Conservation (phyloP, 2,888 invertebrate genomes). For the Drosophila maculinotata region DNA sequence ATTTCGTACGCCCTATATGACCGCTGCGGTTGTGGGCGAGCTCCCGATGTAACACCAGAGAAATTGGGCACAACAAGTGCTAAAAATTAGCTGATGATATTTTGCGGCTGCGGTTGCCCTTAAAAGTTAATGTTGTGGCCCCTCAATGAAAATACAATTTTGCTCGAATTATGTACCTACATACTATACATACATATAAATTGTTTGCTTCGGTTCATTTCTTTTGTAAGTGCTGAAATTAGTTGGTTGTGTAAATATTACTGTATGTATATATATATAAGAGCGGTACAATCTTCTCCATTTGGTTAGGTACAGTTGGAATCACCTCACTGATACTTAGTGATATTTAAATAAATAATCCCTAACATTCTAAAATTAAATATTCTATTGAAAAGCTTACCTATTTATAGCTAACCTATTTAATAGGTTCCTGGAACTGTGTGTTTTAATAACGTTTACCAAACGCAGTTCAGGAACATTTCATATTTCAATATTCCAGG, state of each 20-base stretch:
- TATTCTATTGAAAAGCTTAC: no score
- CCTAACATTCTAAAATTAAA: no score
- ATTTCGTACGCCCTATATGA: slow-evolving; percentile 33
- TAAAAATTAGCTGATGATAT: slow-evolving; percentile 49
- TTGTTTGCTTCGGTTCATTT: slow-evolving; percentile 26
- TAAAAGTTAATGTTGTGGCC: slow-evolving; percentile 55
- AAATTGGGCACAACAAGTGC: slow-evolving; percentile 67
- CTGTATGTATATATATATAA: not conserved
- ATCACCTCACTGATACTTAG: no score
- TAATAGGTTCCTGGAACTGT: no score
- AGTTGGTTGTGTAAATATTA: slow-evolving; percentile 44
- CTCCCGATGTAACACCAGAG: slow-evolving; percentile 25
- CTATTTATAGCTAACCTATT: no score
- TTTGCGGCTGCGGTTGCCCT: slow-evolving; percentile 65
- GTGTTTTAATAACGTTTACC: no score
- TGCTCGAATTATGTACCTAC: no score
- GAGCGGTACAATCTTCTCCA: not conserved
- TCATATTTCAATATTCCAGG: no score
- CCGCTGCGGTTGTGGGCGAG: slow-evolving; percentile 19
- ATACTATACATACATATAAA: slow-evolving; percentile 13
- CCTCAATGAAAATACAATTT: slow-evolving; percentile 23
- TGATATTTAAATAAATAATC: no score
- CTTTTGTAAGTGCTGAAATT: slow-evolving; percentile 43
- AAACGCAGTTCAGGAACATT: no score
- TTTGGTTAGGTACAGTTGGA: not conserved